Base-by-base conservation (phyloP, 2,113 vertebrate species). In the Aegithalos caudatus region DNA sequence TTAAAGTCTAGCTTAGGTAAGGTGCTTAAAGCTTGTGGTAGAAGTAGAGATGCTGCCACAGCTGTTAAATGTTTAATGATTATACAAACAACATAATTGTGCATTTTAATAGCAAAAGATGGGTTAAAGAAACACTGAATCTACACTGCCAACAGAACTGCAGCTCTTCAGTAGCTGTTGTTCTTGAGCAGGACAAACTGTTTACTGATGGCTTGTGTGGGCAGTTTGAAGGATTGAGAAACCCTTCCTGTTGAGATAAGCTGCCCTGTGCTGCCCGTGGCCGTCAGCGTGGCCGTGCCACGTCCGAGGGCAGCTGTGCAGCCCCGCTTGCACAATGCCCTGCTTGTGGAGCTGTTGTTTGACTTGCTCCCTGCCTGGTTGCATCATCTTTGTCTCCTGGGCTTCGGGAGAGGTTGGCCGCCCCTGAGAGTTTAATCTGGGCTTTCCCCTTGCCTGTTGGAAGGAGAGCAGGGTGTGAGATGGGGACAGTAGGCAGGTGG, bases 241-340 rank as follows among this genome's bases (percentile, higher is more conserved):
- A 93, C 65, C 48, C 60, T 94, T 89, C 86, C 90, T 88, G 85
- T 72, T 76, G 85, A 80, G 94, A 90, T 82, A 29, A 90, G 53
- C 47, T 9, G 35, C 4, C 0, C 70, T 20, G 60, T 66, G 74
- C 70, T 90, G 91, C 66, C 83, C 40, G 48, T 56, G 79, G 50
- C 77, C 9, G 2, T 65, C 87, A 53, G 56, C 1, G 4, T 3
- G 57, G 77, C n/a, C 80, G 29, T 95, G 91, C 94, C 86, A 73
- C 0, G 23, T 65, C 78, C 40, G 28, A 40, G 92, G 94, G 79
- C 94, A 95, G 95, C 94, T 94, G 96, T 38, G 10, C 71, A 48
- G 28, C 16, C 2, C 6, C 2, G 62, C 94, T 97, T 96, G 96
- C 94, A 93, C 94, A 97, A 95, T 88, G 87, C 95, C 21, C 21